These are phyloP conservation scores for Mus musculus DNA, from an alignment of 2,113 vertebrate species.

Conservation along the genomic window DNA sequence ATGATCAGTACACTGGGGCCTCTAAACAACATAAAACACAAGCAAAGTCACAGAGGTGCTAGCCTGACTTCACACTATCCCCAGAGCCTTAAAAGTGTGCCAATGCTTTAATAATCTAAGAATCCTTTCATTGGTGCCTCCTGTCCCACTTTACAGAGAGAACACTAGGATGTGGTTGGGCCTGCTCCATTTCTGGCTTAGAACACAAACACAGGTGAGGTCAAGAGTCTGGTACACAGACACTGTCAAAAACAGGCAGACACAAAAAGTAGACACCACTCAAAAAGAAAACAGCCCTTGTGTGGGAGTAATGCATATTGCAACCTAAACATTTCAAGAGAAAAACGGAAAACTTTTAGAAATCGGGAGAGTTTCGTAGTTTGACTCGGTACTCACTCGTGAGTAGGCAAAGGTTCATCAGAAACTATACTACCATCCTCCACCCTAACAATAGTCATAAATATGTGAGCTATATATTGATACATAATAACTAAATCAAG, in stretches of 20 bases:
- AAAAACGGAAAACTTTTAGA: too few species aligned
- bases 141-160: not conserved
- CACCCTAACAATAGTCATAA: rapidly evolving
- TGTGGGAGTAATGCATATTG: not conserved
- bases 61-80: not conserved
- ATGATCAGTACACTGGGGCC: not conserved
- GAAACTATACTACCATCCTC: rapidly evolving
- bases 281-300: not conserved
- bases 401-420: rapidly evolving
- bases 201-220: not conserved
- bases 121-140: not conserved
- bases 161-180: not conserved
- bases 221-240: not conserved
- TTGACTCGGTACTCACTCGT: rapidly evolving
- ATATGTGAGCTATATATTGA: rapidly evolving
- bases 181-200: not conserved
- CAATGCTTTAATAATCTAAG: not conserved
- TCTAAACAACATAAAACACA: not conserved
- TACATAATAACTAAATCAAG: not conserved
- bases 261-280: not conserved
- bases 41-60: not conserved
- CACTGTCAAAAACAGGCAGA: rapidly evolving
- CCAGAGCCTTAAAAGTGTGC: not conserved
- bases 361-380: rapidly evolving
- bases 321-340: not conserved